Evolutionary conservation across 2,888 invertebrate genomes (phyloP).

Genomic region (Podabrus alpinus): DNA sequence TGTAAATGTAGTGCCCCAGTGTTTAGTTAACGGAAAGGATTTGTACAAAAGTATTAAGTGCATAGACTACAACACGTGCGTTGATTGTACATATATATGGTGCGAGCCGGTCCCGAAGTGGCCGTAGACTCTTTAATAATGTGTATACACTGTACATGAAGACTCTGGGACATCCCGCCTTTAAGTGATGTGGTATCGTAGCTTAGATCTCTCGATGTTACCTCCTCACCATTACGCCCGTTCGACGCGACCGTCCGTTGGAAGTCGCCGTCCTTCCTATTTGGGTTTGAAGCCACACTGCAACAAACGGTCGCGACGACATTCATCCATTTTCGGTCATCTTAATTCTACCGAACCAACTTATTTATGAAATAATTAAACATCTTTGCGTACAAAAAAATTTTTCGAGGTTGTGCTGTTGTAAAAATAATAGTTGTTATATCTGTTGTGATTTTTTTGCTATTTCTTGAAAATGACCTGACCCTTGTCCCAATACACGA

Average conservation of each 20-base stretch:
- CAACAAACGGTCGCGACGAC: conserved; percentile 39
- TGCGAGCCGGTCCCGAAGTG: conserved; percentile 49
- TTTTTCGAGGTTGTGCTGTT: conserved; percentile 59
- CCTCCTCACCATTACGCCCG: conserved; percentile 49
- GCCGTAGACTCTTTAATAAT: conserved; percentile 39
- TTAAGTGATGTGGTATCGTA: conserved; percentile 56
- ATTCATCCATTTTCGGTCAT: conserved; percentile 32
- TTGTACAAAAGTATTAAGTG: conserved; percentile 49
- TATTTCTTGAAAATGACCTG: conserved; percentile 41
- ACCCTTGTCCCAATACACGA: conserved; percentile 50
- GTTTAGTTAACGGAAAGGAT: conserved; percentile 54
- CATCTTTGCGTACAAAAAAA: conserved; percentile 49
- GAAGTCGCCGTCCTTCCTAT: conserved; percentile 34
- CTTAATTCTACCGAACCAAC: conserved; percentile 38
- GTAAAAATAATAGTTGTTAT: conserved; percentile 58
- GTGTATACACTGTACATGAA: conserved; percentile 36
- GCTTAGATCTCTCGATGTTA: conserved; percentile 63
- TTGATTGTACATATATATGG: conserved; percentile 50
- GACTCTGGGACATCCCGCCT: conserved; percentile 47
- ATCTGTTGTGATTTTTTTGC: conserved; percentile 58
- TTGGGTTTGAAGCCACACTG: conserved; percentile 31
- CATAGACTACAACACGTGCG: conserved; percentile 46
- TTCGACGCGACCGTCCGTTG: conserved; percentile 34
- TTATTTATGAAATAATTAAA: conserved; percentile 32
- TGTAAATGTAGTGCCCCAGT: conserved; percentile 60